phyloP scores from a whole-genome alignment of 2,888 invertebrate species.

The Melanotus villosus region DNA sequence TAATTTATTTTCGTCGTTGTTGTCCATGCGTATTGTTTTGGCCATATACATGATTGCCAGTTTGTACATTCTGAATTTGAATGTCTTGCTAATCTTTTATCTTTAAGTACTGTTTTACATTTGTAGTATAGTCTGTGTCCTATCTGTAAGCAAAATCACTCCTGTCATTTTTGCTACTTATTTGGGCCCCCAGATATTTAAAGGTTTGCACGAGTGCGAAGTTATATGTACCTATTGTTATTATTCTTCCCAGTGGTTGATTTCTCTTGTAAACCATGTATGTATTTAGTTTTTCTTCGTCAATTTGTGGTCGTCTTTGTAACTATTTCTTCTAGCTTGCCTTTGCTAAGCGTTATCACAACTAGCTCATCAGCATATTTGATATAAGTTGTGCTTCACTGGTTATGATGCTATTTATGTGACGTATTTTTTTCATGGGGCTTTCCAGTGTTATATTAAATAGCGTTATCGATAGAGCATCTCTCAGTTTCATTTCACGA shows the following conservation, averaged over 20 bases:
- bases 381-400: neutral
- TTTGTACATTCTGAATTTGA: no score
- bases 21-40: no score
- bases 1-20: no score
- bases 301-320: neutral
- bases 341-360: neutral
- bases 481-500: neutral
- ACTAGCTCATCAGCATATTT: neutral
- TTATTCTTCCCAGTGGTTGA: no score
- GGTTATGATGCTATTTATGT: neutral
- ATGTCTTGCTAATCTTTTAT: no score
- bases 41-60: no score
- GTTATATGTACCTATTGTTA: no score
- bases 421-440: neutral
- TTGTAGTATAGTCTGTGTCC: no score
- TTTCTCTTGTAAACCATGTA: neutral
- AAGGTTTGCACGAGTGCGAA: neutral
- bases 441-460: neutral
- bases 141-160: neutral
- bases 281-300: neutral
- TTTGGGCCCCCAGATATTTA: neutral
- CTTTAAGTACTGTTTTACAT: no score
- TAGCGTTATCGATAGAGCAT: neutral
- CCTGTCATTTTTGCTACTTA: neutral
- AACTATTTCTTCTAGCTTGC: no score